Percentiles rank a stretch among this genome's conserved stretches.
Conservation (phyloP, 2,888 invertebrate genomes). For the Microplitis manilae region DNA sequence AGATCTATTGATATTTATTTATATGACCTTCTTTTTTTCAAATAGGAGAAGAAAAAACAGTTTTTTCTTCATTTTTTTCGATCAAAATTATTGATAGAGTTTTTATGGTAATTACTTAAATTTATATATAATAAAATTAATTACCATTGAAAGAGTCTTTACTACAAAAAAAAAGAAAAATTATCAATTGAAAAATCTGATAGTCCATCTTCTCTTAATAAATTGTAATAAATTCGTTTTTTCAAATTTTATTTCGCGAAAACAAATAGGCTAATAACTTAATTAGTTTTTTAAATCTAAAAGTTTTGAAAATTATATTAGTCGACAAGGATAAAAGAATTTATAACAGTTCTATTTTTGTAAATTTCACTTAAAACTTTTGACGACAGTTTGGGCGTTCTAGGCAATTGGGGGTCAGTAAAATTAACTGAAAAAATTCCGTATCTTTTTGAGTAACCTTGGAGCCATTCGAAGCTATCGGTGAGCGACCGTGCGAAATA, state of each 20-base stretch:
- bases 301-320: neutral
- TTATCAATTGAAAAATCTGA: too few species aligned
- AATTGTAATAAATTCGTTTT: too few species aligned
- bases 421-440: slow-evolving; percentile 82
- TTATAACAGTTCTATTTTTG: slow-evolving; percentile 61
- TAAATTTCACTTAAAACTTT: slow-evolving; percentile 74
- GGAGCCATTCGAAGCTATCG: slow-evolving; percentile 87
- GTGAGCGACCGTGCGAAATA: slow-evolving; percentile 87
- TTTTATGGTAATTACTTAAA: neutral
- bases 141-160: neutral
- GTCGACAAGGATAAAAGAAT: neutral
- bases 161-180: too few species aligned
- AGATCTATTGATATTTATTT: slow-evolving; percentile 1
- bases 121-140: neutral
- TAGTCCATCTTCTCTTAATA: too few species aligned
- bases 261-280: too few species aligned
- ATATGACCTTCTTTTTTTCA: neutral
- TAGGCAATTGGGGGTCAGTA: slow-evolving; percentile 73
- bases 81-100: neutral
- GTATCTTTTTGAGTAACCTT: slow-evolving; percentile 79
- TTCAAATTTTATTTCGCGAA: too few species aligned
- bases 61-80: neutral
- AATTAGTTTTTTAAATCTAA: neutral
- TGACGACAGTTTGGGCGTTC: slow-evolving; percentile 78
- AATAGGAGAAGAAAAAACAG: neutral